Percentiles rank a stretch among this genome's conserved stretches.
Conservation (phyloP, 2,888 invertebrate genomes). For the Neoascia interrupta region DNA sequence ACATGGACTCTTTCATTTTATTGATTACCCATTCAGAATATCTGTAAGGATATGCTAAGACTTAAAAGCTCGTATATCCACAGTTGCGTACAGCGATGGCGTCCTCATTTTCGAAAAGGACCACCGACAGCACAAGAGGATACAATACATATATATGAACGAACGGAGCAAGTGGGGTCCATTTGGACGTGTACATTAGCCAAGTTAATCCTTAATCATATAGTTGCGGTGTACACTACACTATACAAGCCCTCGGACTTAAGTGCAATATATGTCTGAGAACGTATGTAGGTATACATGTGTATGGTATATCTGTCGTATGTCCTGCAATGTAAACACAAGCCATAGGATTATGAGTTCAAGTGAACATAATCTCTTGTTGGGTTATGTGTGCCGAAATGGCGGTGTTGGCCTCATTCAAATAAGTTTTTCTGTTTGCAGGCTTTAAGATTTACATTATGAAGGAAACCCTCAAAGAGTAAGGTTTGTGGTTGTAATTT, state of each 20-base stretch:
- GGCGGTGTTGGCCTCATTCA: slow-evolving; percentile 10
- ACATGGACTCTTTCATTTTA: slow-evolving; percentile 51
- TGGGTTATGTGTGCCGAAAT: background rate
- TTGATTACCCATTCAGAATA: slow-evolving; percentile 57
- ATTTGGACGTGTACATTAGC: slow-evolving; percentile 53
- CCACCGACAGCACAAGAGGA: background rate
- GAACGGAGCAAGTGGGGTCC: background rate
- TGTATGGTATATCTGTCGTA: background rate
- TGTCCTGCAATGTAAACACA: slow-evolving; percentile 27
- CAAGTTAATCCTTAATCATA: slow-evolving; percentile 62
- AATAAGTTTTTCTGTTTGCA: slow-evolving; percentile 22
- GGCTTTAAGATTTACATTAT: too few relatives aligned
- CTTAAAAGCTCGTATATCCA: background rate
- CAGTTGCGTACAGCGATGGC: background rate
- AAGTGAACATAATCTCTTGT: slow-evolving; percentile 29
- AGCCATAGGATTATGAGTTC: slow-evolving; percentile 37
- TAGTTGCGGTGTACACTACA: slow-evolving; percentile 33
- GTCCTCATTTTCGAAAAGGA: too few relatives aligned
- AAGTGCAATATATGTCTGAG: slow-evolving; percentile 21
- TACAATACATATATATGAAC: background rate
- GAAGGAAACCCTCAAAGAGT: too few relatives aligned
- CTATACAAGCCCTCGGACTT: slow-evolving; percentile 26
- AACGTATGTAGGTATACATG: background rate
- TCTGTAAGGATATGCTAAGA: slow-evolving; percentile 40
- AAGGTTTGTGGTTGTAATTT: too few relatives aligned